A percentile compares a stretch with the other conserved stretches of the same genome.
These are phyloP conservation scores for Nyctereutes procyonoides DNA, from an alignment of 2,113 vertebrate genomes.

Conservation along the genomic window DNA sequence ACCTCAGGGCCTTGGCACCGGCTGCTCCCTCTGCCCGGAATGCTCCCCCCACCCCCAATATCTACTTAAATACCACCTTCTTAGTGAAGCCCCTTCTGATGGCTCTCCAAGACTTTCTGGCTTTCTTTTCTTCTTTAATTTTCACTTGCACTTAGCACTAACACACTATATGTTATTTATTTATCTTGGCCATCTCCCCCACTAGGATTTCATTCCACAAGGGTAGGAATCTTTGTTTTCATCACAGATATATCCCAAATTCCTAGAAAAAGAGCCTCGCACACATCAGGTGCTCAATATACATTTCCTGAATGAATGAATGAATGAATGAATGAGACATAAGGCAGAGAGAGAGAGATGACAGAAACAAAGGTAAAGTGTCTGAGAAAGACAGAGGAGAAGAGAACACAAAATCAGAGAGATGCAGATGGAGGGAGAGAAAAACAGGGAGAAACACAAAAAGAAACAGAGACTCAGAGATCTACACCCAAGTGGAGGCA, in stretches of 20 bases:
- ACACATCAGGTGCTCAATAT: background rate
- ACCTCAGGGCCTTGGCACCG: background rate
- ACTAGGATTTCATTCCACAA: background rate
- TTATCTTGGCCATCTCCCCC: background rate
- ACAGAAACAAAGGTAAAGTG: background rate
- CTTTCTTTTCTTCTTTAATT: background rate
- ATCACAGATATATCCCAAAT: background rate
- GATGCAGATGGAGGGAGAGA: background rate
- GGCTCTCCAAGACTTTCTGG: background rate
- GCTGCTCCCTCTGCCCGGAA: background rate
- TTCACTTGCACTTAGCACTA: background rate
- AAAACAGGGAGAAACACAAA: background rate
- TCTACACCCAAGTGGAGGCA: background rate
- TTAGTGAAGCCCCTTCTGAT: background rate
- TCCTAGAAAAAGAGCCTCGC: background rate
- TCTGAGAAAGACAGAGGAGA: background rate
- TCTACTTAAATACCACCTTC: background rate
- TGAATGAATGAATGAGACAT: background rate
- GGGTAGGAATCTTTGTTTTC: background rate
- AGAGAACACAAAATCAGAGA: background rate
- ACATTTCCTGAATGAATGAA: slow-evolving; percentile 13
- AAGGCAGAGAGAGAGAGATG: background rate
- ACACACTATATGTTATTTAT: background rate
- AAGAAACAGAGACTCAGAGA: background rate
- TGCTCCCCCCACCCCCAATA: background rate